phyloP scores from a whole-genome alignment of 1,140 invertebrate species.

The Eufriesea mexicana region DNA sequence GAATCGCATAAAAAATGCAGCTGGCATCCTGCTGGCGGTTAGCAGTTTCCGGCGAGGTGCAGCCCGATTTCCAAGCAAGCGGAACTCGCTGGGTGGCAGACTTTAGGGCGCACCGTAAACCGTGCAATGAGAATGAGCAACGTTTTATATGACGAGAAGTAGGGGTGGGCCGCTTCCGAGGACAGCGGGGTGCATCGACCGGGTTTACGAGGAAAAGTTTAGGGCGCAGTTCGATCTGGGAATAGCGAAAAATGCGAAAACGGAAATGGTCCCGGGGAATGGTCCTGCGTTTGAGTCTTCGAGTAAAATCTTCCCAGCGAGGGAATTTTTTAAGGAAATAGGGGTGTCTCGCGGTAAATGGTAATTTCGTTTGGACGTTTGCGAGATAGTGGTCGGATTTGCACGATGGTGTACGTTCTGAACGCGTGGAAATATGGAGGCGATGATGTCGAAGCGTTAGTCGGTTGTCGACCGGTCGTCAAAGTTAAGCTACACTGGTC shows the following conservation, averaged over 20 bases:
- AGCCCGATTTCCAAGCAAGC: not conserved
- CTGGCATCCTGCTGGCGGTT: not conserved
- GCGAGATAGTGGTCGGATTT: not conserved
- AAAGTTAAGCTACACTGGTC: not conserved
- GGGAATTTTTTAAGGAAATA: too few relatives aligned
- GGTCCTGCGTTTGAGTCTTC: too few relatives aligned
- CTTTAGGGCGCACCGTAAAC: conserved; percentile 9
- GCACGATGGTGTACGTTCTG: too few relatives aligned
- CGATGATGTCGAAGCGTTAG: not conserved
- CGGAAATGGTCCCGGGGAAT: not conserved
- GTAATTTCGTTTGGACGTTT: too few relatives aligned
- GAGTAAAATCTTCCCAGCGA: too few relatives aligned
- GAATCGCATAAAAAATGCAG: conserved; percentile 57
- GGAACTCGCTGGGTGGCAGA: not conserved
- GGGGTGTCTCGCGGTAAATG: too few relatives aligned
- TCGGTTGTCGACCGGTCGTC: conserved; percentile 10
- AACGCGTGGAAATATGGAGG: not conserved
- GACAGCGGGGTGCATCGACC: too few relatives aligned
- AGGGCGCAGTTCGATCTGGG: not conserved
- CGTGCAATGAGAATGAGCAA: not conserved
- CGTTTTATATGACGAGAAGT: conserved; percentile 1
- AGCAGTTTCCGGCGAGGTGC: not conserved
- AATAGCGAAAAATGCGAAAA: not conserved
- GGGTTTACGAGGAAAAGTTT: not conserved
- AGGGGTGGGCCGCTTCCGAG: not conserved